Evolutionary conservation across 2,797 vertebrate genomes (phyloP).

Genomic region (Phrynocephalus guinanensis): DNA sequence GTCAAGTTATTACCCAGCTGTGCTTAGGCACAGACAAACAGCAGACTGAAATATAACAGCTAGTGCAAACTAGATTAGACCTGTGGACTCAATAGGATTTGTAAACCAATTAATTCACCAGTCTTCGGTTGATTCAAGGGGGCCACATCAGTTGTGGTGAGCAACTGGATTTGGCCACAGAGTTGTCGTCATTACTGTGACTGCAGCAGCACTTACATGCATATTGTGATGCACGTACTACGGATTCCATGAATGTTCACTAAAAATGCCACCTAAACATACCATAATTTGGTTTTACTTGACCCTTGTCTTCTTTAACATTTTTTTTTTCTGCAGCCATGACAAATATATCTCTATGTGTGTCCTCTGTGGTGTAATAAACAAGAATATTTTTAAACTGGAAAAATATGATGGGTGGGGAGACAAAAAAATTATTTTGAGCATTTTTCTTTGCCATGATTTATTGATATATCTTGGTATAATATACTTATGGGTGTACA

Average conservation of each 20-base stretch:
- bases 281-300: background rate
- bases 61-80: too few species aligned
- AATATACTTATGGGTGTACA: background rate
- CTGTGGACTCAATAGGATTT: too few species aligned
- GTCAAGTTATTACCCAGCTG: too few species aligned
- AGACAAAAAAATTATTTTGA: background rate
- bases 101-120: too few species aligned
- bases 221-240: background rate
- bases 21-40: too few species aligned
- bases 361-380: background rate
- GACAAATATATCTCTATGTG: background rate
- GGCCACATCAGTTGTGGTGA: too few species aligned
- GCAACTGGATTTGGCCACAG: too few species aligned
- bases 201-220: too few species aligned
- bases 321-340: background rate
- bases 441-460: background rate
- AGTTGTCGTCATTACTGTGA: too few species aligned
- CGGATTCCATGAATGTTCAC: background rate
- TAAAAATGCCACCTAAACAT: background rate
- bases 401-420: background rate
- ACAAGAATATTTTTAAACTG: background rate
- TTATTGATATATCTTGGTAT: background rate
- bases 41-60: too few species aligned
- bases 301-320: background rate
- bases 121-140: too few species aligned